A percentile compares a stretch with the other conserved stretches of the same genome.
phyloP scores from a whole-genome alignment of 37 sponge, comb jelly and placozoan genomes.

The Chondrosia reniformis region DNA sequence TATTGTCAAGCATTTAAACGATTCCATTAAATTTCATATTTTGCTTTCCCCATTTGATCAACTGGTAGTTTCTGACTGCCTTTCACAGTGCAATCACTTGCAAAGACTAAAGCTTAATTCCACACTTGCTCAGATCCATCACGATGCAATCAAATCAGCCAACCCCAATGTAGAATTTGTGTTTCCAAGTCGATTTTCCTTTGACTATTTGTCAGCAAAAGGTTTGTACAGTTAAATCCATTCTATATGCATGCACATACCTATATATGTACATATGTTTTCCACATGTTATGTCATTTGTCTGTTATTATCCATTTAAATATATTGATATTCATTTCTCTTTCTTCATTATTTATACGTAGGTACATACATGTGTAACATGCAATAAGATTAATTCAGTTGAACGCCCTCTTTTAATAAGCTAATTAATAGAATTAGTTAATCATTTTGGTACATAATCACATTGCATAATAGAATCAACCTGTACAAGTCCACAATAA shows the following conservation, averaged over 20 bases:
- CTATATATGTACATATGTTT: slow-evolving; percentile 8
- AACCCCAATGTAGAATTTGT: too few relatives aligned
- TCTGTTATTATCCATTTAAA: not conserved
- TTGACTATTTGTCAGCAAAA: not conserved
- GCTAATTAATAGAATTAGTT: not conserved
- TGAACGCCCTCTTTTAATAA: not conserved
- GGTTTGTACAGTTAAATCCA: not conserved
- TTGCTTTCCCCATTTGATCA: too few relatives aligned
- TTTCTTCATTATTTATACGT: not conserved
- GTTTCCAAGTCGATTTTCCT: not conserved
- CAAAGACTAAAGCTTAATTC: too few relatives aligned
- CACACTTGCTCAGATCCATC: too few relatives aligned
- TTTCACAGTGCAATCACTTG: too few relatives aligned
- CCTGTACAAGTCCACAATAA: not conserved
- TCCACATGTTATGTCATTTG: too few relatives aligned
- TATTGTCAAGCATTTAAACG: too few relatives aligned
- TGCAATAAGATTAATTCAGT: not conserved
- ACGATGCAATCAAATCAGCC: too few relatives aligned
- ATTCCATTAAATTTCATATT: too few relatives aligned
- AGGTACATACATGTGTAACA: not conserved
- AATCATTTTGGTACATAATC: not conserved
- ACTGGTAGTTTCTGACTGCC: too few relatives aligned
- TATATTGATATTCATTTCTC: too few relatives aligned
- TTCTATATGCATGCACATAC: not conserved
- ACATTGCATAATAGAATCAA: not conserved